Evolutionary conservation across 2,888 invertebrate genomes (phyloP).

Genomic region (Drosophila suboccidentalis): DNA sequence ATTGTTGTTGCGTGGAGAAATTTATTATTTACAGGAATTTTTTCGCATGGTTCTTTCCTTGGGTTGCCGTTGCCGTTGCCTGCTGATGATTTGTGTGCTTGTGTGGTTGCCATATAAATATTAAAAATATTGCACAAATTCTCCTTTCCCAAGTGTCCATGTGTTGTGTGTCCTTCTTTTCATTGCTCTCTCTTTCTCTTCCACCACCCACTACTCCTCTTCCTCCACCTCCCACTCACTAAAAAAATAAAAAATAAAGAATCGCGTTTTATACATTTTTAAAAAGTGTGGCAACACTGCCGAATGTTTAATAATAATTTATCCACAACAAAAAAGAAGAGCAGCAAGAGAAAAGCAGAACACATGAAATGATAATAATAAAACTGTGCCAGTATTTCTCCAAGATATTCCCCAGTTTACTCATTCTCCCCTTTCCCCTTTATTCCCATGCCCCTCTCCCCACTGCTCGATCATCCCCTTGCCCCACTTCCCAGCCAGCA

Average conservation of each 20-base stretch:
- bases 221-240: constrained; percentile 30
- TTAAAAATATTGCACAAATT: constrained; percentile 79
- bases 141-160: constrained; percentile 61
- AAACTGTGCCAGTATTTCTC: constrained; percentile 60
- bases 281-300: constrained; percentile 72
- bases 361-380: constrained; percentile 70
- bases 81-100: constrained; percentile 80
- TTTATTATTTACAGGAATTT: constrained; percentile 79
- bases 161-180: constrained; percentile 41
- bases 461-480: neutral
- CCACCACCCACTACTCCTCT: no score
- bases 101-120: constrained; percentile 80
- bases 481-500: constrained; percentile 4
- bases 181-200: constrained; percentile 11
- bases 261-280: constrained; percentile 76
- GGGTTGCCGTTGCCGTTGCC: constrained; percentile 63
- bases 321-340: constrained; percentile 34
- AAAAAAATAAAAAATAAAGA: constrained; percentile 59
- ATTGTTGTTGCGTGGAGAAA: constrained; percentile 54
- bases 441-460: neutral
- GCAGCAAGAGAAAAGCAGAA: constrained; percentile 30
- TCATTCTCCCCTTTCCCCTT: neutral
- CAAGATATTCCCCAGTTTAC: constrained; percentile 42
- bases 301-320: constrained; percentile 75
- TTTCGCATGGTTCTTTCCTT: constrained; percentile 54